Conservation (phyloP, 2,888 invertebrate genomes). For the Tetheella fluctuosa region DNA sequence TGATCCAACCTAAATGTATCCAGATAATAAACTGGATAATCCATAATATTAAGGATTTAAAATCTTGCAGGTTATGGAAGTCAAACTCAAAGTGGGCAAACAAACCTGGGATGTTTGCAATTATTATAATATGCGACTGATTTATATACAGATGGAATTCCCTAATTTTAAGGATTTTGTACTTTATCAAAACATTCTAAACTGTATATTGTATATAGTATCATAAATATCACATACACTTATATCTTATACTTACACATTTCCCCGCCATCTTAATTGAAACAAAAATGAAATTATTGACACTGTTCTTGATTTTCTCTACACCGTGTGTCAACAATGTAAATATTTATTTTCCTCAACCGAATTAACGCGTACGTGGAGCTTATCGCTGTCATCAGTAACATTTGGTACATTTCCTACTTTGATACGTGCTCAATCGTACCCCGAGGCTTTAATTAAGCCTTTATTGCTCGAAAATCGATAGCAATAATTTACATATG, state of each 20-base stretch:
- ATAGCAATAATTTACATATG: conserved; percentile 46
- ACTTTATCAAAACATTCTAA: too few species aligned
- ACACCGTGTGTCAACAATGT: conserved; percentile 14
- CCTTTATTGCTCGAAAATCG: conserved; percentile 46
- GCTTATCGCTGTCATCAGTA: conserved; percentile 50
- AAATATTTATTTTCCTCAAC: conserved; percentile 46
- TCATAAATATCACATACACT: too few species aligned
- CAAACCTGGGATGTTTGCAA: not conserved
- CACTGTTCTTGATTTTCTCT: conserved; percentile 3
- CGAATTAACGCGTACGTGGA: conserved; percentile 39
- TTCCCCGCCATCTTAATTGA: too few species aligned
- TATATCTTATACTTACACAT: too few species aligned
- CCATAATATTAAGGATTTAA: not conserved
- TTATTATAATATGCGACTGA: conserved; percentile 9
- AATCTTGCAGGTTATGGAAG: too few species aligned
- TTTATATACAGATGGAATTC: conserved; percentile 12
- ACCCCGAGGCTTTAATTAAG: conserved; percentile 51
- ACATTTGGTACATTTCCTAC: conserved; percentile 43
- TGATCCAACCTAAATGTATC: not conserved
- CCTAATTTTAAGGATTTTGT: not conserved
- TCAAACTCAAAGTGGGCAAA: not conserved
- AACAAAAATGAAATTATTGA: not conserved
- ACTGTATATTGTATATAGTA: not conserved
- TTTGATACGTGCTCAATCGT: conserved; percentile 37
- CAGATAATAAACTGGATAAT: not conserved